Evolutionary conservation across 2,888 invertebrate genomes (phyloP).

Genomic region (Diarsia dahlii): DNA sequence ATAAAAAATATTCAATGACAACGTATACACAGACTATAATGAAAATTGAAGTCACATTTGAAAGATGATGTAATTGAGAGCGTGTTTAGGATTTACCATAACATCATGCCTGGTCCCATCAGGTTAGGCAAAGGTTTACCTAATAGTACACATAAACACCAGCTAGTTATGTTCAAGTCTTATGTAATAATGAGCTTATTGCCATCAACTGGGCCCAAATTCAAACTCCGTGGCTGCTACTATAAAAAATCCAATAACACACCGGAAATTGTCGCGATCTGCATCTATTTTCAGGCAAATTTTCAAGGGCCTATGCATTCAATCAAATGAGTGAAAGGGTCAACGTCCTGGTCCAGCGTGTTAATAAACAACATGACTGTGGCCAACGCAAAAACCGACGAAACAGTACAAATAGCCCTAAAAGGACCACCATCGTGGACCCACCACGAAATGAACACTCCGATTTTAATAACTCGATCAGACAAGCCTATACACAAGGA

Average conservation of each 20-base stretch:
- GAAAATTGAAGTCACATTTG: neutral
- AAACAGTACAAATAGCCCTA: neutral
- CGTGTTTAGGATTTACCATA: neutral
- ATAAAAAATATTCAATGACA: constrained; percentile 45
- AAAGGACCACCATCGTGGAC: neutral
- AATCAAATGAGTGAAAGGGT: neutral
- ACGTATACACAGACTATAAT: neutral
- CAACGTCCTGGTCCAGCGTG: no score
- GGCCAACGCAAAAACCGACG: neutral
- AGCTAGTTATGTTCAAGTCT: no score
- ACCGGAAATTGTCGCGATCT: no score
- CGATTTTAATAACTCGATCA: neutral
- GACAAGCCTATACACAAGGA: neutral
- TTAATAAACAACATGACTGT: neutral
- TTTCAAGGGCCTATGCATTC: neutral
- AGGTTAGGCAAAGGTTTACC: no score
- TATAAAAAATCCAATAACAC: no score
- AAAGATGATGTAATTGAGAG: constrained; percentile 12
- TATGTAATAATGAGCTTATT: no score
- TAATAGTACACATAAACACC: no score
- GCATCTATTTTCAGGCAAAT: neutral
- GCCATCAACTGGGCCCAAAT: no score
- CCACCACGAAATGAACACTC: neutral
- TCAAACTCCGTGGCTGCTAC: no score
- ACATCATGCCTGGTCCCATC: no score